Percentiles rank a stretch among this genome's conserved stretches.
phyloP scores from a whole-genome alignment of 2,888 invertebrate species.

The Hydropsyche betteni region DNA sequence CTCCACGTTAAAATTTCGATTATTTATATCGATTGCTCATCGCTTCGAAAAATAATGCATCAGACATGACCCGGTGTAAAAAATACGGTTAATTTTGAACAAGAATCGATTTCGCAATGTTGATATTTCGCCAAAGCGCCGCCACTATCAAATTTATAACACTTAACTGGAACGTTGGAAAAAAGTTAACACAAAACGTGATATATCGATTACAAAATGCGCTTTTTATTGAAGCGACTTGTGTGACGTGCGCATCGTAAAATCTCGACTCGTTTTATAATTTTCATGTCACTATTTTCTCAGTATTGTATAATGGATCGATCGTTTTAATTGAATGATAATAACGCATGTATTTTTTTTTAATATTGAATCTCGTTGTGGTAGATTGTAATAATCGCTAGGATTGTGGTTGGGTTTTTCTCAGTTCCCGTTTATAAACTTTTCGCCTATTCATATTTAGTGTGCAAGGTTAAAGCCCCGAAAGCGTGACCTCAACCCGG shows the following conservation, averaged over 20 bases:
- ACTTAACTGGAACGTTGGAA: background rate
- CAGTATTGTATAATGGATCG: background rate
- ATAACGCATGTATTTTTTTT: no score
- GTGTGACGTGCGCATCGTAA: no score
- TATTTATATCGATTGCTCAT: no score
- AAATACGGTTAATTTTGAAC: background rate
- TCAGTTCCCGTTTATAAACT: no score
- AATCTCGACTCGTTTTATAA: background rate
- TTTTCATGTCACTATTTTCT: conserved; percentile 11
- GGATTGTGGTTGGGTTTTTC: conserved; percentile 7
- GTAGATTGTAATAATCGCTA: no score
- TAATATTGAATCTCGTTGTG: no score
- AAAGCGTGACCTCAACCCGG: conserved; percentile 26
- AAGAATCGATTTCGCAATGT: background rate
- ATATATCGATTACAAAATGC: conserved; percentile 22
- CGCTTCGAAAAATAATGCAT: no score
- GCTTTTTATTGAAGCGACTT: background rate
- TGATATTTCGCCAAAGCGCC: background rate
- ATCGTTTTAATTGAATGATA: background rate
- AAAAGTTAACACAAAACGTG: conserved; percentile 13
- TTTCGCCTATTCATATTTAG: no score
- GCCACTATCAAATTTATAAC: conserved; percentile 8
- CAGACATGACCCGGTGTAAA: no score
- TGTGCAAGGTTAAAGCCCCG: conserved; percentile 4
- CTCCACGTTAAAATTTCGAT: no score